These are phyloP conservation scores for Pica pica DNA, from an alignment of 2,113 vertebrate species.

Conservation along the genomic window DNA sequence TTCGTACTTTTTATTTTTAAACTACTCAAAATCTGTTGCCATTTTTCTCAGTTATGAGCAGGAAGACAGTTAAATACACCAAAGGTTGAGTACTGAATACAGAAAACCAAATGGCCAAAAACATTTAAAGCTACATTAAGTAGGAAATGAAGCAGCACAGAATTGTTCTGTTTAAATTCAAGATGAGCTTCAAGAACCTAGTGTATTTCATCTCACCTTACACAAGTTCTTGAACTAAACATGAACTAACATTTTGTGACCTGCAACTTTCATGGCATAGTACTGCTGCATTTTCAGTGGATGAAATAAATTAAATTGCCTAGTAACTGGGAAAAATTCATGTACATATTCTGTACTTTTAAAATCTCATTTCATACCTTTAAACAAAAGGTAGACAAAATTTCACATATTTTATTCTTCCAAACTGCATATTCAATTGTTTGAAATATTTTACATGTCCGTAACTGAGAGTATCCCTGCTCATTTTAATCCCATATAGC, in stretches of 20 bases:
- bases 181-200: slow-evolving; percentile 26
- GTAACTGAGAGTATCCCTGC: not conserved
- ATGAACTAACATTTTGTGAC: slow-evolving; percentile 22
- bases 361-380: not conserved
- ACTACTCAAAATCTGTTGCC: not conserved
- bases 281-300: not conserved
- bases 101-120: slow-evolving; percentile 42
- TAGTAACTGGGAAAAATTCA: not conserved
- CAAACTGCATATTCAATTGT: not conserved
- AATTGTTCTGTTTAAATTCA: slow-evolving; percentile 58
- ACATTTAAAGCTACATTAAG: slow-evolving; percentile 66
- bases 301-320: not conserved
- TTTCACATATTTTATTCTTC: not conserved
- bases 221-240: slow-evolving; percentile 36
- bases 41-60: slow-evolving; percentile 1
- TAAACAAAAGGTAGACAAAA: not conserved
- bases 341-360: not conserved
- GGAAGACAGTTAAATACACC: slow-evolving; percentile 47
- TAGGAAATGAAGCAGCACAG: slow-evolving; percentile 61
- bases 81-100: slow-evolving; percentile 25
- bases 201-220: slow-evolving; percentile 36
- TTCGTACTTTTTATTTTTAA: not conserved
- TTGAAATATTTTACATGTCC: not conserved
- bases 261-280: not conserved
- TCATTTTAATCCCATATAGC: not conserved